These are phyloP conservation scores for Biston stratarius DNA, from an alignment of 2,888 invertebrate species.

Conservation along the genomic window DNA sequence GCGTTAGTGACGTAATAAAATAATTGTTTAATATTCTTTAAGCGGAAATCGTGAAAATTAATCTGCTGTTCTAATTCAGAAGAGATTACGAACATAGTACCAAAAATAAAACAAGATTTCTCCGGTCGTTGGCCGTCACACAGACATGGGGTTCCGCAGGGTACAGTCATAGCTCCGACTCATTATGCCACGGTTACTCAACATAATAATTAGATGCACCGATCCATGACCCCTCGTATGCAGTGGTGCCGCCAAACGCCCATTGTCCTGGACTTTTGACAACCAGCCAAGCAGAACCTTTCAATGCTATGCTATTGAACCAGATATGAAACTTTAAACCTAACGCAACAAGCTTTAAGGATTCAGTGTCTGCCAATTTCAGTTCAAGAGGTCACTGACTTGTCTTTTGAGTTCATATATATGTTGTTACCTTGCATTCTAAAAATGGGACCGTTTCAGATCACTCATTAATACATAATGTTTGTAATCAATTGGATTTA, in stretches of 20 bases:
- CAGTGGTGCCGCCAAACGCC: constrained; percentile 58
- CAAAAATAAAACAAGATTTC: constrained; percentile 43
- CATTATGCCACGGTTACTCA: constrained; percentile 48
- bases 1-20: background rate
- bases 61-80: constrained; percentile 30
- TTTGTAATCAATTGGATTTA: background rate
- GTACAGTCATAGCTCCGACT: constrained; percentile 42
- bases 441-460: background rate
- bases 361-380: constrained; percentile 21
- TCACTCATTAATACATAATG: background rate
- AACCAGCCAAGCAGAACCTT: constrained; percentile 66
- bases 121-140: constrained; percentile 46
- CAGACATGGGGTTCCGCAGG: constrained; percentile 43
- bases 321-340: constrained; percentile 41
- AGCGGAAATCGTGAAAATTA: constrained; percentile 20
- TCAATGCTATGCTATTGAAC: constrained; percentile 13
- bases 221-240: constrained; percentile 60
- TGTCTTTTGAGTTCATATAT: constrained; percentile 26
- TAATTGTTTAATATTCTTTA: constrained; percentile 13
- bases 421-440: background rate
- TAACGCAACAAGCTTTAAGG: constrained; percentile 37
- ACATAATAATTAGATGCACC: constrained; percentile 60
- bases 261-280: constrained; percentile 67
- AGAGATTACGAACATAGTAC: constrained; percentile 32
- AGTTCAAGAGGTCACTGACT: constrained; percentile 55